Conservation (phyloP, 2,797 vertebrate genomes). For the Phataginus tricuspis region DNA sequence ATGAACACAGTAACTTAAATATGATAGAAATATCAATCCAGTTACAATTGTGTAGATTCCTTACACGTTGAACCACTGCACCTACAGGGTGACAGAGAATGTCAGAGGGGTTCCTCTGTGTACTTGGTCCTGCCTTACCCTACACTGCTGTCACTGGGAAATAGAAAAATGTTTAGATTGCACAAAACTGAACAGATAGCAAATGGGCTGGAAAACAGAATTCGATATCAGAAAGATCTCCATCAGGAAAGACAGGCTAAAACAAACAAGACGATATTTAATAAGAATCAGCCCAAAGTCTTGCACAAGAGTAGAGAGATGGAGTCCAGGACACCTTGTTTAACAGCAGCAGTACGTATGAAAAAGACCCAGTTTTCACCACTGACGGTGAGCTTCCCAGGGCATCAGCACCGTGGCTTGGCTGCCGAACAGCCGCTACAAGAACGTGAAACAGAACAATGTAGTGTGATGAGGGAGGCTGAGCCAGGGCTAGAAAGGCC, state of each 20-base stretch:
- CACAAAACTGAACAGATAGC: neutral
- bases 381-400: neutral
- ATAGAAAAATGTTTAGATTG: neutral
- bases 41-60: neutral
- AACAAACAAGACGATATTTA: conserved; percentile 13
- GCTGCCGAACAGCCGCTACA: neutral
- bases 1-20: neutral
- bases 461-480: neutral
- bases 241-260: neutral
- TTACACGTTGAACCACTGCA: neutral
- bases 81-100: neutral
- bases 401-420: neutral
- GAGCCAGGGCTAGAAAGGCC: neutral
- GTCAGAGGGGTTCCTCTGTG: neutral
- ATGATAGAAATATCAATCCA: neutral
- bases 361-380: neutral
- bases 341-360: neutral
- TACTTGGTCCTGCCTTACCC: neutral
- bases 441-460: neutral
- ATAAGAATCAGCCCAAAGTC: neutral
- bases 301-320: neutral
- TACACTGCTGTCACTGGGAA: neutral
- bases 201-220: neutral
- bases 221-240: neutral
- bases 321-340: neutral